These are phyloP conservation scores for Mellivora capensis DNA, from an alignment of 2,113 vertebrate genomes.

Conservation along the genomic window DNA sequence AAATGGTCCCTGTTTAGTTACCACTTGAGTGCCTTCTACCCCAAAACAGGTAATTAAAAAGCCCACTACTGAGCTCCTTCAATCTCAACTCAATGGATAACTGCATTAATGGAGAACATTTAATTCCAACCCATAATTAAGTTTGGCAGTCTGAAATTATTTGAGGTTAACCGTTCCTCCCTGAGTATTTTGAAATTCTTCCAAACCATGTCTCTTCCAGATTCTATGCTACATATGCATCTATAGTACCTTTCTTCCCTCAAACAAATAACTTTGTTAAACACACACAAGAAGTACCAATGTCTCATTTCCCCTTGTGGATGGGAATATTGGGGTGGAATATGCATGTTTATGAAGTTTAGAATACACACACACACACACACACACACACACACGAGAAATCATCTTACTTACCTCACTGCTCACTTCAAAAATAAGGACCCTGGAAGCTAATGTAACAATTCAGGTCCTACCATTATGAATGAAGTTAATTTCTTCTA, in stretches of 20 bases:
- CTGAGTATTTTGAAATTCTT: constrained; percentile 58
- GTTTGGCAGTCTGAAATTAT: constrained; percentile 74
- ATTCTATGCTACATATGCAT: neutral
- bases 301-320: neutral
- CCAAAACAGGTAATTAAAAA: constrained; percentile 73
- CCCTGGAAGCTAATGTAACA: neutral
- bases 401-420: neutral
- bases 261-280: constrained; percentile 19
- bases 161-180: constrained; percentile 47
- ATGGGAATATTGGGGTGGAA: neutral
- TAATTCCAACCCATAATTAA: constrained; percentile 77
- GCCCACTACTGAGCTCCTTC: constrained; percentile 64
- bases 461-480: neutral
- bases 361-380: neutral
- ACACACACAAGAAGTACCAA: neutral
- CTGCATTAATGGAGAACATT: constrained; percentile 74
- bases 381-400: neutral
- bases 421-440: neutral
- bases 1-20: constrained; percentile 61
- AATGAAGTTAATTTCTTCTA: neutral
- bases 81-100: constrained; percentile 66
- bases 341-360: neutral
- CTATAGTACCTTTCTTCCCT: neutral
- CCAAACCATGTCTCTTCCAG: neutral
- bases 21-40: constrained; percentile 61